Conservation (phyloP, 2,888 invertebrate genomes). For the Torymus tubicola region DNA sequence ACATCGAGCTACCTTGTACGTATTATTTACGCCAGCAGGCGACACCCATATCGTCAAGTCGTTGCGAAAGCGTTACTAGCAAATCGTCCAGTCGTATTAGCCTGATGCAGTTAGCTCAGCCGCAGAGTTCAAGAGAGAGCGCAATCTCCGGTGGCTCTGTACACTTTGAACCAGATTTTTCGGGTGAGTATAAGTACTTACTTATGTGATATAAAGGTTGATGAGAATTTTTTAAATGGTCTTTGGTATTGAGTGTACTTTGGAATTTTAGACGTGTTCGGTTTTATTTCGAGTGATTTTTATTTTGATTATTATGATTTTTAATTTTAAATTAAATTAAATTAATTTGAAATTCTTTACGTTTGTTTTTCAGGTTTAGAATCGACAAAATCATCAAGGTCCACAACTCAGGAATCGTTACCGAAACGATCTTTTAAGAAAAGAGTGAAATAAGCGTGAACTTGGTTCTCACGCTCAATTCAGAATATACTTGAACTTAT, state of each 20-base stretch:
- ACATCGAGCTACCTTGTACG: constrained; percentile 69
- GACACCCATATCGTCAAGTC: constrained; percentile 62
- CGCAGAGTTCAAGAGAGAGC: background rate
- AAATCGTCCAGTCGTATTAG: background rate
- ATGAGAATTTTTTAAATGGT: too few relatives aligned
- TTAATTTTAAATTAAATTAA: too few relatives aligned
- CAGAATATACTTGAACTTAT: background rate
- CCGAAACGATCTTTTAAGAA: background rate
- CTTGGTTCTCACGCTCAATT: background rate
- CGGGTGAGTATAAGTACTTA: constrained; percentile 27
- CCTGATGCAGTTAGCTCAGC: background rate
- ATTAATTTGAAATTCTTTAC: constrained; percentile 1
- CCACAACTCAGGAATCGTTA: background rate
- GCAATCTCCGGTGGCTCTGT: background rate
- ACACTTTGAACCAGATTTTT: constrained; percentile 31
- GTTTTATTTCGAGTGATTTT: too few relatives aligned
- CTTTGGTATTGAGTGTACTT: too few relatives aligned
- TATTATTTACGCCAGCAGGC: constrained; percentile 63
- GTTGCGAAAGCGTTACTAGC: constrained; percentile 59
- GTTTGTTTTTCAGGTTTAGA: constrained; percentile 9
- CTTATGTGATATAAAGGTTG: too few relatives aligned
- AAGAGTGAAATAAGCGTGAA: background rate
- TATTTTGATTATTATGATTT: too few relatives aligned
- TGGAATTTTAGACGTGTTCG: too few relatives aligned
- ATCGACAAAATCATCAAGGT: constrained; percentile 3